Conservation (phyloP, 2,797 vertebrate genomes). For the Esox lucius region DNA sequence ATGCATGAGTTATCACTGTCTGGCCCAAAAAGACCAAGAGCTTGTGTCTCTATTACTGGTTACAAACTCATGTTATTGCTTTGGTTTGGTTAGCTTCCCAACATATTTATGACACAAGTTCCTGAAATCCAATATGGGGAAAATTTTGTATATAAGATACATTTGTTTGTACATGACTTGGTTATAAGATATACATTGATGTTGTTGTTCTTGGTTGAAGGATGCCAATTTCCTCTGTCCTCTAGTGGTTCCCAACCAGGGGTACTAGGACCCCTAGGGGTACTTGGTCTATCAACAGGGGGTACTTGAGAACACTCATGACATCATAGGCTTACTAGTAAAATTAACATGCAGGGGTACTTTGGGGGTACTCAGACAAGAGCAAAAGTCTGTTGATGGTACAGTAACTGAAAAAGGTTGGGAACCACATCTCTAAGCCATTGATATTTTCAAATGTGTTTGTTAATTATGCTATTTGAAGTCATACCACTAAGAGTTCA, state of each 20-base stretch:
- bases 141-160: constrained; percentile 32
- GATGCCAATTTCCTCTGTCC: neutral
- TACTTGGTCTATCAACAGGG: too few species aligned
- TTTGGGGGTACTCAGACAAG: too few species aligned
- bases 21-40: constrained; percentile 37
- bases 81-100: constrained; percentile 32
- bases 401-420: too few species aligned
- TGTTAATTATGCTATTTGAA: too few species aligned
- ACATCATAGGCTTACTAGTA: too few species aligned
- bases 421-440: too few species aligned
- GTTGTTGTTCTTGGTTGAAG: neutral
- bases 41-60: constrained; percentile 54
- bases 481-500: neutral
- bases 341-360: too few species aligned
- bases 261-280: too few species aligned
- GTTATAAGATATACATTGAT: neutral
- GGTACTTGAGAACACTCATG: too few species aligned
- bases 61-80: constrained; percentile 10
- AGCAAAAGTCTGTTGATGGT: too few species aligned
- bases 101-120: constrained; percentile 32
- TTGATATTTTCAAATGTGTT: too few species aligned
- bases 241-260: too few species aligned
- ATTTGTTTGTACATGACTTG: neutral
- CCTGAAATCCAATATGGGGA: constrained; percentile 40
- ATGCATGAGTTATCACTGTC: constrained; percentile 44